Base-by-base conservation (phyloP, 2,797 vertebrate species). In the Leptodon cayanensis region DNA sequence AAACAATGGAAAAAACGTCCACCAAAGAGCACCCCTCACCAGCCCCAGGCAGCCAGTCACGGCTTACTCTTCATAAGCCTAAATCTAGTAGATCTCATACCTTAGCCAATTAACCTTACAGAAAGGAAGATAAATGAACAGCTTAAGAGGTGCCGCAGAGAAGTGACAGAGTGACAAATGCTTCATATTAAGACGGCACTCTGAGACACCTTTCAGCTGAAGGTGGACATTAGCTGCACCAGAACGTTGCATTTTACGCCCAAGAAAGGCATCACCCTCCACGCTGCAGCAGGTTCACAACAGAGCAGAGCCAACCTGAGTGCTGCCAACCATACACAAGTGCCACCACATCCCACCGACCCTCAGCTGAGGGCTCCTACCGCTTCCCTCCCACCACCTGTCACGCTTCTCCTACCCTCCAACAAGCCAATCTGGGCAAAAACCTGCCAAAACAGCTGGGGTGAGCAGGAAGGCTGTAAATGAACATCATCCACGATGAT, bases 401-500 rank as follows among this genome's bases (percentile, higher is more conserved):
- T 2, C 35, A 42, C 0, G 1, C 49, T 61, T 18, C 91, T 85
- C 33, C 50, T 28, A 20, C 35, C 40, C 39, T 22, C 35, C 9
- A 31, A 16, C 24, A 16, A 69, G 49, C 10, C 74, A 73, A 16
- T n/a, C 42, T 8, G n/a, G 52, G 67, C 26, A 95, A 55, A 85
- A 94, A 73, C 21, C 7, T 28, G 35, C 14, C 42, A 31, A 50
- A 73, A 76, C 33, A 35, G 33, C 46, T 19, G 12, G 7, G 47
- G 31, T 3, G 1, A 77, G 42, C n/a, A 77, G 42, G 25, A 84
- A 65, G 22, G 44, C 57, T 46, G 14, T 16, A 37, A 71, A 47
- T 2, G 2, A 35, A 70, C 8, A 17, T 0, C 39, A 66, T 2
- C 21, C 15, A 4, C 3, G 1, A 47, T 3, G 6, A 26, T 5